A percentile compares a stretch with the other conserved stretches of the same genome.
Evolutionary conservation across 2,888 invertebrate species (phyloP).

Genomic region (Galerucella calmariensis): DNA sequence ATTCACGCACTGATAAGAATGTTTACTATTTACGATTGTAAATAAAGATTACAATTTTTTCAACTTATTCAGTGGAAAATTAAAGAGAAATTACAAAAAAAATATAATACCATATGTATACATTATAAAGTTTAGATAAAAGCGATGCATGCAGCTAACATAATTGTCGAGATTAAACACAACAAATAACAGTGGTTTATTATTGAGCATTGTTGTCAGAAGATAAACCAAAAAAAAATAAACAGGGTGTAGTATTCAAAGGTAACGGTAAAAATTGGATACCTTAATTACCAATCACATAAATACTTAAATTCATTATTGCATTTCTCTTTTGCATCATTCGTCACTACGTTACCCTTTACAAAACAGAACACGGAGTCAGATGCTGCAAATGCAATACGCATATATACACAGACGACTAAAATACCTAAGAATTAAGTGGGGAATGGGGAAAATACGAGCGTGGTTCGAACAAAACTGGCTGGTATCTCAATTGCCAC

Average conservation of each 20-base stretch:
- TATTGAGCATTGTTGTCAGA: neutral
- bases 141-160: neutral
- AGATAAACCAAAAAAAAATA: neutral
- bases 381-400: no score
- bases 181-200: neutral
- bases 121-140: neutral
- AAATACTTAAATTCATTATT: neutral
- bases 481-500: no score
- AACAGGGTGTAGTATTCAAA: neutral
- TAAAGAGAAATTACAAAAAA: conserved; percentile 12
- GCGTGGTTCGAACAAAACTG: no score
- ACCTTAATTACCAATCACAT: no score
- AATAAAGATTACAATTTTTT: conserved; percentile 10
- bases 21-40: conserved; percentile 1
- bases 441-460: no score
- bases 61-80: conserved; percentile 17
- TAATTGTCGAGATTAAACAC: neutral
- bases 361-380: no score
- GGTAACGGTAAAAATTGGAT: no score
- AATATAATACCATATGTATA: neutral
- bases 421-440: no score
- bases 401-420: no score
- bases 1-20: conserved; percentile 14
- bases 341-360: no score
- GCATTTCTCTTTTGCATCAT: neutral